A percentile compares a stretch with the other conserved stretches of the same genome.
Conservation (phyloP, 2,888 invertebrate species). For the Drosophila rellima region DNA sequence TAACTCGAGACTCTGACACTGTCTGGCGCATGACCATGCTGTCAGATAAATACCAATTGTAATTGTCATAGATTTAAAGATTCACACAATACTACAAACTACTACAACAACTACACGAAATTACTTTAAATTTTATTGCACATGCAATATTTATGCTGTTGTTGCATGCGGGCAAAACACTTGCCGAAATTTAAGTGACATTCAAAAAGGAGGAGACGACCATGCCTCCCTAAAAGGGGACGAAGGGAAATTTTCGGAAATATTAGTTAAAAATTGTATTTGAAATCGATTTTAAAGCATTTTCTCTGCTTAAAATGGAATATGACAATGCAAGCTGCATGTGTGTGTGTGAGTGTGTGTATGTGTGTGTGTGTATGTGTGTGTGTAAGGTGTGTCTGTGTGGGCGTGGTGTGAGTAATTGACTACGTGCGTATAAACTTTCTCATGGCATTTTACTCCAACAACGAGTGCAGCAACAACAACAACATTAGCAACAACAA, state of each 20-base stretch:
- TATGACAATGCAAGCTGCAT: constrained; percentile 2
- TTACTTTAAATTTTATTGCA: constrained; percentile 70
- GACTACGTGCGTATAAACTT: constrained; percentile 81
- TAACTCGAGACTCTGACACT: constrained; percentile 57
- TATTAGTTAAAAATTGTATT: constrained; percentile 53
- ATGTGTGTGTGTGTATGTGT: constrained; percentile 25
- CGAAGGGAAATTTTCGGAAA: constrained; percentile 20
- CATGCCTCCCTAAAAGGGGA: background rate
- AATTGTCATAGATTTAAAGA: constrained; percentile 69
- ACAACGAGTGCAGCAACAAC: constrained; percentile 38
- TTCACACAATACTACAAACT: no score
- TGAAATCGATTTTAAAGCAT: constrained; percentile 60
- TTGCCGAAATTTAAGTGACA: constrained; percentile 43
- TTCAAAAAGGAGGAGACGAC: constrained; percentile 2
- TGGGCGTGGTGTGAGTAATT: constrained; percentile 74
- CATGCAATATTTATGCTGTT: constrained; percentile 62
- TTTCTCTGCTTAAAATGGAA: constrained; percentile 7
- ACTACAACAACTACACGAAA: no score
- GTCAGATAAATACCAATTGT: constrained; percentile 63
- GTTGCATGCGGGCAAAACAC: constrained; percentile 40
- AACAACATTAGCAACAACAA: constrained; percentile 5
- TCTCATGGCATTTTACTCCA: constrained; percentile 73
- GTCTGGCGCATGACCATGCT: constrained; percentile 33
- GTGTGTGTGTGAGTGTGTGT: constrained; percentile 9
- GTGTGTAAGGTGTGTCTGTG: constrained; percentile 22